Evolutionary conservation across 2,113 vertebrate genomes (phyloP).

Genomic region (Istiophorus platypterus): DNA sequence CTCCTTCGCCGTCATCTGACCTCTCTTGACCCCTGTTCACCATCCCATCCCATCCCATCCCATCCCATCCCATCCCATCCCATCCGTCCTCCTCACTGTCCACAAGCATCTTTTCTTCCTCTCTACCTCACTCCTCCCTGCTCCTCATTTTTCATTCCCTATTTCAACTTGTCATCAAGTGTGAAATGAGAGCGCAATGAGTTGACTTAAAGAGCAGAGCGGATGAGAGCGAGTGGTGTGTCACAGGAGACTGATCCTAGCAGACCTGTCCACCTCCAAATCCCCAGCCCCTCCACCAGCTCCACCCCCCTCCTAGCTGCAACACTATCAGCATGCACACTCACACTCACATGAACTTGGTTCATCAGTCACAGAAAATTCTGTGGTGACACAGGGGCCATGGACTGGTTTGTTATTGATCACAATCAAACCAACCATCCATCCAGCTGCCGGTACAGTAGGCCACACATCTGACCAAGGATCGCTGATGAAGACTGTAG

Average conservation of each 20-base stretch:
- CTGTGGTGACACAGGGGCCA: conserved; percentile 19
- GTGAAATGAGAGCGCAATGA: conserved; percentile 77
- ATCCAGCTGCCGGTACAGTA: conserved; percentile 23
- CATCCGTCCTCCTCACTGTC: conserved; percentile 16
- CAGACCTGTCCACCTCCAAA: conserved; percentile 47
- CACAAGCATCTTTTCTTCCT: conserved; percentile 3
- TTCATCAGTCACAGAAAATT: conserved; percentile 32
- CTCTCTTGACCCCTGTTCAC: conserved; percentile 10
- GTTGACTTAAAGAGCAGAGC: conserved; percentile 64
- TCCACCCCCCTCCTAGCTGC: neutral
- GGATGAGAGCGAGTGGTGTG: conserved; percentile 63
- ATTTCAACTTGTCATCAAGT: conserved; percentile 64
- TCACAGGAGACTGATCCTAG: conserved; percentile 73
- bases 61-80: neutral
- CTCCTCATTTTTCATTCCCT: neutral
- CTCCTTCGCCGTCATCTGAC: conserved; percentile 29
- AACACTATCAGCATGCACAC: neutral
- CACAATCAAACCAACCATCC: conserved; percentile 51
- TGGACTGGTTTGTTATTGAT: conserved; percentile 54
- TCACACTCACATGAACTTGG: conserved; percentile 10
- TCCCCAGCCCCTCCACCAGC: conserved; percentile 2
- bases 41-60: conserved; percentile 7
- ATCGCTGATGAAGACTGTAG: conserved; percentile 32
- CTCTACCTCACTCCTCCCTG: conserved; percentile 7
- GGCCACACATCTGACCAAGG: conserved; percentile 14